Evolutionary conservation across 2,797 vertebrate species (phyloP), one percentile per base, ranked within the genome.

Genomic region (Falco biarmicus): DNA sequence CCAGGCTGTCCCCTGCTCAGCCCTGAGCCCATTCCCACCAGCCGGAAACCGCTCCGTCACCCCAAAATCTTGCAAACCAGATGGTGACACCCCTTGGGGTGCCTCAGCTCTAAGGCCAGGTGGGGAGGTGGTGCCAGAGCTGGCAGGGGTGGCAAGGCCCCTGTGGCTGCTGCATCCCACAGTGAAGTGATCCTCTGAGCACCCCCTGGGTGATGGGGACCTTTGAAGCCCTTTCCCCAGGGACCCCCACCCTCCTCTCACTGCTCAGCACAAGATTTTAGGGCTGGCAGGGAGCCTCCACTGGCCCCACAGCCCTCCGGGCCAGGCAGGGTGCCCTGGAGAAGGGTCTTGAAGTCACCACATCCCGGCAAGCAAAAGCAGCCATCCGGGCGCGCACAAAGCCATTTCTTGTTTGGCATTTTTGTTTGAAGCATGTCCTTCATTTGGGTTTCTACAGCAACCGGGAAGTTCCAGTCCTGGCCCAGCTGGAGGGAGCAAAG

Each of bases 391-490:
- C 1, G 0, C 3, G 2, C 79, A 96, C 96, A 94, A 93, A 95
- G 76, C 79, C 81, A 73, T 77, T 93, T 93, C 89, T 93, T 68
- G 93, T 88, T 90, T 77, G 87, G 48, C 8, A 1, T 88, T 92
- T 91, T 92, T 6, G 3, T 92, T 86, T 78, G 91, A 95, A 96
- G 76, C 34, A 20, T 73, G 94, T 89, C 94, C 96, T 94, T 96
- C 96, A 85, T 89, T 87, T 59, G 65, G 51, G 95, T 96, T 97
- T 96, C 94, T 95, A 92, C 87, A 87, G 93, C 90, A 97, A 87
- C 91, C 6, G 63, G 93, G 89, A 93, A 71, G 93, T 93, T 95
- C 90, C 82, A 3, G 13, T 53, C 80, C 84, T 75, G 88, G 78
- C 95, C 84, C 8, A 68, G 90, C 92, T 59, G 71, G 81, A 89